Conservation (phyloP, 92 coral and sea anemone species). For the Porites divaricata region DNA sequence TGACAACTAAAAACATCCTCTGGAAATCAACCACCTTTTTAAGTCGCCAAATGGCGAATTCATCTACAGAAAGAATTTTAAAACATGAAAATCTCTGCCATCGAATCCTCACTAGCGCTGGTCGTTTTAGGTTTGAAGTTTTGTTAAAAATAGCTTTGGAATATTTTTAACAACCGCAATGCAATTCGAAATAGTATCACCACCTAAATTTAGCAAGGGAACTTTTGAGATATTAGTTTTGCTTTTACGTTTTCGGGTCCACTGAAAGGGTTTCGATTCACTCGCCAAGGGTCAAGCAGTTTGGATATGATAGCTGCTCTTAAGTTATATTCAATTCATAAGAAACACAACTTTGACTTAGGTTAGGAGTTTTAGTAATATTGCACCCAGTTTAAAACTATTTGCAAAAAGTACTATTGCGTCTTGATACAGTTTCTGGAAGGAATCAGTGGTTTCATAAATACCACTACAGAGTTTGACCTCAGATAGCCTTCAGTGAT, state of each 20-base stretch:
- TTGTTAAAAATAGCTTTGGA: slow-evolving; percentile 39
- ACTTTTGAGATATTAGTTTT: slow-evolving; percentile 20
- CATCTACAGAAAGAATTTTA: no score
- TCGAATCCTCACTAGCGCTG: background rate
- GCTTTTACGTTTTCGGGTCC: slow-evolving; percentile 19
- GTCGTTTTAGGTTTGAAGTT: background rate
- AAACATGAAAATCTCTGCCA: background rate
- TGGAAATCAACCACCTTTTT: no score
- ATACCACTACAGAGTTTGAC: no score
- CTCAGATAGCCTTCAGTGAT: no score
- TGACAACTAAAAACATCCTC: background rate
- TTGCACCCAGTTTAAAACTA: background rate
- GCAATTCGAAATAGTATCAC: slow-evolving; percentile 17
- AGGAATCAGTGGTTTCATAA: no score
- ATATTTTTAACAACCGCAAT: slow-evolving; percentile 34
- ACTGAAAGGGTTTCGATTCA: slow-evolving; percentile 5
- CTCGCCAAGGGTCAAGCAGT: slow-evolving; percentile 31
- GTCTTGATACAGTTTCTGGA: no score
- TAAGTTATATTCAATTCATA: background rate
- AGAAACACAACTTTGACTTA: background rate
- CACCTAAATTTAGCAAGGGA: slow-evolving; percentile 40
- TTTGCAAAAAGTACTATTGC: background rate
- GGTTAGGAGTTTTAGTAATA: background rate
- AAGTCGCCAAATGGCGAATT: background rate
- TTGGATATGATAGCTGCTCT: slow-evolving; percentile 19